Conservation (phyloP, 2,888 invertebrate genomes). For the Dilophus febrilis region DNA sequence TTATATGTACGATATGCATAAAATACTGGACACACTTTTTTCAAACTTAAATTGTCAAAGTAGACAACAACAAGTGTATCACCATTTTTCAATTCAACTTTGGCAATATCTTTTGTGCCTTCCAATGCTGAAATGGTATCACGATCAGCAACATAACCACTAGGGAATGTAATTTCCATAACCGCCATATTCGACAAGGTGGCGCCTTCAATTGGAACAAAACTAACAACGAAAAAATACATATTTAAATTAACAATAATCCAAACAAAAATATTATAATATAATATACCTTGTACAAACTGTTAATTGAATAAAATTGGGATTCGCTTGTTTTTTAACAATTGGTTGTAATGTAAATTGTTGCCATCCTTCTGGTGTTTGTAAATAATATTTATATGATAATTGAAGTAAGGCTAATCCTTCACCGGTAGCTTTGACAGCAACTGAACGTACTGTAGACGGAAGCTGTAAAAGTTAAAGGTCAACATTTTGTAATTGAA, state of each 20-base stretch:
- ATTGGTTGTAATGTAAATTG: conserved; percentile 73
- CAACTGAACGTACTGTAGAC: conserved; percentile 38
- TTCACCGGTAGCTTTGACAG: conserved; percentile 58
- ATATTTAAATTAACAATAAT: neutral
- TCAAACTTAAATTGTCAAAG: conserved; percentile 44
- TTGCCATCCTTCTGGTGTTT: conserved; percentile 76
- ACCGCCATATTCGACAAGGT: conserved; percentile 73
- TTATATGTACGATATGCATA: conserved; percentile 68
- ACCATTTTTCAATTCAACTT: conserved; percentile 49
- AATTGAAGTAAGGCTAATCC: conserved; percentile 67
- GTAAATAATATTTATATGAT: conserved; percentile 64
- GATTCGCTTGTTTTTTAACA: conserved; percentile 63
- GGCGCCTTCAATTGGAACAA: conserved; percentile 38
- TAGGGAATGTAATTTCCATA: conserved; percentile 76
- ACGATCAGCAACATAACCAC: conserved; percentile 74
- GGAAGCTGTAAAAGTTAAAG: conserved; percentile 19
- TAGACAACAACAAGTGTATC: conserved; percentile 48
- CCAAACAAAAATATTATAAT: neutral
- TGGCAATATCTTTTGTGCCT: conserved; percentile 30
- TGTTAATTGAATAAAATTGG: conserved; percentile 58
- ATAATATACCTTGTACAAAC: conserved; percentile 59
- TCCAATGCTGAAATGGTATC: conserved; percentile 47
- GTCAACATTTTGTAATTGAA: too few species aligned
- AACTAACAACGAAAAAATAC: conserved; percentile 31
- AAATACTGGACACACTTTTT: conserved; percentile 66